Conservation (phyloP, 2,797 vertebrate genomes). For the Acanthis flammea region DNA sequence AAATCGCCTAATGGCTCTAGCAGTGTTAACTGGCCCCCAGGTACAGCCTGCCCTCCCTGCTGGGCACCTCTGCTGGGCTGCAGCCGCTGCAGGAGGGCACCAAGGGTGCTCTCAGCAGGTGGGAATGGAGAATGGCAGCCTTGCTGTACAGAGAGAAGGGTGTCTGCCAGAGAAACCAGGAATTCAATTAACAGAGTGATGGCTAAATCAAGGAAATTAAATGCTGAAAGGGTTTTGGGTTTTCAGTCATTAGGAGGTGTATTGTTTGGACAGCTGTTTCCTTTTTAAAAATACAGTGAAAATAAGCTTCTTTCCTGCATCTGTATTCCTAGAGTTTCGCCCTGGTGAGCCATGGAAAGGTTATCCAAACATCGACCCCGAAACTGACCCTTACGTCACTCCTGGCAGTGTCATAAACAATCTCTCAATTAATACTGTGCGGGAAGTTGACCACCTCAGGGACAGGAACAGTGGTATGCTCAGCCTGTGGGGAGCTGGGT, state of each 20-base stretch:
- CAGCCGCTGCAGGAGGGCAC: background rate
- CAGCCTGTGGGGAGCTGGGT: fast-evolving
- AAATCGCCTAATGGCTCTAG: slow-evolving; percentile 97
- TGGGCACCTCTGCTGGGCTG: background rate
- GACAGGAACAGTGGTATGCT: slow-evolving; percentile 95
- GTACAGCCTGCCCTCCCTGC: slow-evolving; percentile 63
- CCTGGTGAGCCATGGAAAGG: slow-evolving; percentile 99
- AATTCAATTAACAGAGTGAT: background rate
- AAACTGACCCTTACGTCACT: slow-evolving; percentile 99
- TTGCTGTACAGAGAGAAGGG: fast-evolving
- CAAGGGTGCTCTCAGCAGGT: background rate
- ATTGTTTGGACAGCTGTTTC: background rate
- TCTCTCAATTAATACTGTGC: slow-evolving; percentile 99
- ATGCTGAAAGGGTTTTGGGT: background rate
- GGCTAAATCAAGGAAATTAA: background rate
- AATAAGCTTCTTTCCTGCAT: background rate
- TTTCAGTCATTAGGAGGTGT: background rate
- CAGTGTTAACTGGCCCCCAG: slow-evolving; percentile 98
- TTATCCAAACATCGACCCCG: slow-evolving; percentile 99
- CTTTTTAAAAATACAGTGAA: background rate
- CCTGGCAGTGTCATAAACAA: slow-evolving; percentile 99
- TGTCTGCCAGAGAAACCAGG: background rate
- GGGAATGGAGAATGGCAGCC: background rate
- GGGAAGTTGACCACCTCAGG: slow-evolving; percentile 99
- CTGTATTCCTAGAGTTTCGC: slow-evolving; percentile 87